These are phyloP conservation scores for Tachystola acroxantha DNA, from an alignment of 2,888 invertebrate species.

Conservation along the genomic window DNA sequence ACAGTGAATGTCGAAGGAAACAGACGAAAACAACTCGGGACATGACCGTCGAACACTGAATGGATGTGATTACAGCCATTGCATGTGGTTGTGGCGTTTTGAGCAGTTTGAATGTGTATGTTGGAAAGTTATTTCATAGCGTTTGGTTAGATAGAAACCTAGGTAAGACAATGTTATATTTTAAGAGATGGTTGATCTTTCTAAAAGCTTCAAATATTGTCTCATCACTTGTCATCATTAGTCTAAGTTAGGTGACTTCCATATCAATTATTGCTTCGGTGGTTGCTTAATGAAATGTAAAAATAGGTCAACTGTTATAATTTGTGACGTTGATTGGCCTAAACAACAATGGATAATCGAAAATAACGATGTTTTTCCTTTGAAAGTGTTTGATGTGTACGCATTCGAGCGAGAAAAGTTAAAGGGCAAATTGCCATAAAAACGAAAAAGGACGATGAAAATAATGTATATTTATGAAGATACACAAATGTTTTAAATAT, in stretches of 20 bases:
- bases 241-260: no score
- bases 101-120: not conserved
- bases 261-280: slow-evolving; percentile 1
- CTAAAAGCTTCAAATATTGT: no score
- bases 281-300: slow-evolving; percentile 9
- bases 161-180: no score
- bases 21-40: slow-evolving; percentile 30
- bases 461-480: no score
- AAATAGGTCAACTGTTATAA: slow-evolving; percentile 43
- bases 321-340: slow-evolving; percentile 37
- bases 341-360: slow-evolving; percentile 48
- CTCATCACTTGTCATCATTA: no score
- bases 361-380: slow-evolving; percentile 53
- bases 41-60: slow-evolving; percentile 33
- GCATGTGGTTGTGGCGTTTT: slow-evolving; percentile 7
- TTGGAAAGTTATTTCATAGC: no score
- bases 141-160: no score
- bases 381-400: slow-evolving; percentile 39
- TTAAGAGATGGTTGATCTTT: no score
- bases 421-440: slow-evolving; percentile 42
- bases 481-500: no score
- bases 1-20: slow-evolving; percentile 45
- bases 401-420: slow-evolving; percentile 38
- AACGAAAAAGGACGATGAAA: slow-evolving; percentile 25
- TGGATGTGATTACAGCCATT: slow-evolving; percentile 38